Evolutionary conservation across 2,113 vertebrate genomes (phyloP).

Genomic region (Erythrolamprus reginae): DNA sequence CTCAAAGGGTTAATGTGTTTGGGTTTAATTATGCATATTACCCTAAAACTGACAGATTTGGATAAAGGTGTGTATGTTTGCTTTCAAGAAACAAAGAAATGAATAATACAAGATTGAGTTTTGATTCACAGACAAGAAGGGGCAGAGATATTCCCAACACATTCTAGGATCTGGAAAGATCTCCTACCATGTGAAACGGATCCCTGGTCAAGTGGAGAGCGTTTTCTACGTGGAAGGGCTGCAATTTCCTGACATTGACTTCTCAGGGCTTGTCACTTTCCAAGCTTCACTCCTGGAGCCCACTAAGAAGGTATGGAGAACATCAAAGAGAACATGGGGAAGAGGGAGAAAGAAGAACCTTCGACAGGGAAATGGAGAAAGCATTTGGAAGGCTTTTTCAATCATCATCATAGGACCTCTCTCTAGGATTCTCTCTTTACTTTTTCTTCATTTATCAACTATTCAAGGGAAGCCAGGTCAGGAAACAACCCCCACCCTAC

Average conservation of each 20-base stretch:
- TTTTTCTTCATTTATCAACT: not conserved
- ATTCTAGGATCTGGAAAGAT: slow-evolving; percentile 56
- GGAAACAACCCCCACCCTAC: not conserved
- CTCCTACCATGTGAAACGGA: slow-evolving; percentile 42
- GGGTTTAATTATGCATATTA: not conserved
- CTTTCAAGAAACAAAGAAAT: not conserved
- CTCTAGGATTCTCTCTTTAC: too few relatives aligned
- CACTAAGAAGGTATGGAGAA: slow-evolving; percentile 48
- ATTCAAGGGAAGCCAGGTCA: too few relatives aligned
- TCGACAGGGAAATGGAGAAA: not conserved
- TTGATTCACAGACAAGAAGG: not conserved
- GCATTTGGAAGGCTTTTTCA: not conserved
- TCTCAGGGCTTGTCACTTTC: slow-evolving; percentile 76
- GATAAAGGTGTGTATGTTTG: not conserved
- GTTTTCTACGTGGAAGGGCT: slow-evolving; percentile 85
- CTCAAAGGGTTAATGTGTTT: not conserved
- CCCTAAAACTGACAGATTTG: not conserved
- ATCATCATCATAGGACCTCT: not conserved
- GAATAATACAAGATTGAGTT: not conserved
- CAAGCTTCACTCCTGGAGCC: slow-evolving; percentile 81
- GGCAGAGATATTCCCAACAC: slow-evolving; percentile 16
- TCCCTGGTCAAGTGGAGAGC: slow-evolving; percentile 40
- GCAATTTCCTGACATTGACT: slow-evolving; percentile 76
- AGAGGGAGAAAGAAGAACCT: not conserved
- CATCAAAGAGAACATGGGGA: not conserved